Evolutionary conservation across 2,797 vertebrate species (phyloP), one percentile per base, ranked within the genome.

Genomic region (Phataginus tricuspis): DNA sequence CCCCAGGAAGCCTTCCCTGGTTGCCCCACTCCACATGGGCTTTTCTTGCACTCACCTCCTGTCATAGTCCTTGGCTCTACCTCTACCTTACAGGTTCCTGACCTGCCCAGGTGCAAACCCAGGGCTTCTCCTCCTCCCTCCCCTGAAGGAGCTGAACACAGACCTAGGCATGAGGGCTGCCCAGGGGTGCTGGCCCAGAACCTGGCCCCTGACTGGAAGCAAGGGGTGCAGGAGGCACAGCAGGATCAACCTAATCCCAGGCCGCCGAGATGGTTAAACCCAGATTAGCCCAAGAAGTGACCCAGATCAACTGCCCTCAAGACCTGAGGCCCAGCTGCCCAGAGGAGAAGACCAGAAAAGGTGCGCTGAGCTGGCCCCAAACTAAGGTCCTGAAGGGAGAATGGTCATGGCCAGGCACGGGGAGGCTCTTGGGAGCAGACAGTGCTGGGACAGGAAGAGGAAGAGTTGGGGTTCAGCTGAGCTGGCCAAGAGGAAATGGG

Each of bases 211-310:
- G 55, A 85, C 29, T 75, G 64, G 78, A 92, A 96, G 68, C 64
- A 64, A 66, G 34, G 10, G 37, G 80, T 2, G 27, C 61, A 49
- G 29, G 63, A 45, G 49, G 49, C 61, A 7, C 23, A 3, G 7
- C 0, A 0, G 79, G 27, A 61, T 82, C 87, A 83, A 12, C n/a
- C 86, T 97, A 97, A 97, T 95, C 96, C 91, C 66, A 59, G 71
- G 69, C 93, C 86, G 94, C 83, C 39, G 1, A 83, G 88, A 96
- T 0, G 13, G 93, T 86, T 97, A 97, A 98, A 96, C 34, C 97
- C 96, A 87, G 96, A 98, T 97, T 97, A 97, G 89, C 85, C 94
- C 64, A 49, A 59, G 7, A 69, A 0, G 0, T 72, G 88, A 96
- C 86, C 94, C 87, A 89, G 74, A 84, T 66, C 86, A 68, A 59